Evolutionary conservation across 1,140 invertebrate species (phyloP), one percentile per base, ranked within the genome.

Genomic region (Anoplophora glabripennis): DNA sequence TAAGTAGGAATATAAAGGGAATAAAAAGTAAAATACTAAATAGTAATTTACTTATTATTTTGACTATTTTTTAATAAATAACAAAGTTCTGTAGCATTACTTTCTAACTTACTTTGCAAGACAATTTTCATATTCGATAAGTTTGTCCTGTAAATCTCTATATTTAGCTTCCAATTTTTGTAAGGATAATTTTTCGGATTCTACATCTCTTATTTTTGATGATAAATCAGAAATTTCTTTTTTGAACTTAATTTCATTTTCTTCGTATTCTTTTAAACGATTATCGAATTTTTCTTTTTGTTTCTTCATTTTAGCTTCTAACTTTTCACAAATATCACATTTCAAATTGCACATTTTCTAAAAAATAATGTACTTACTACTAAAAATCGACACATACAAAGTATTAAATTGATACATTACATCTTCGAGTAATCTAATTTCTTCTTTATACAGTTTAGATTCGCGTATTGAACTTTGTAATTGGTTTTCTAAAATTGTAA

Each of bases 291-390:
- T 51, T 34, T 55, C 44, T 42, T 61, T 59, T 34, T 61, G 65
- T 46, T 61, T 61, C 21, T 48, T 60, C 8, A 40, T 17, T 57
- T 61, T 65, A 1, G 38, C 11, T 37, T 57, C 45, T 8, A 65
- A 17, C 48, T 65, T 54, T 12, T 53, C 53, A 15, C 57, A 69
- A 9, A 51, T 42, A 51, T 63, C 34, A 34, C 49, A 59, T n/a
- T 59, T 57, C 10, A 61, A 53, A 51, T 62, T 51, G 9, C 15
- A 12, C 8, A 59, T 21, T 58, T 61, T 59, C 59, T 64, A 37
- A 42, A 59, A 56, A 8, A 48, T 46, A 44, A n/a, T 15, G 12
- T 42, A 52, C 2, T 41, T 17, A 52, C 49, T 5, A 12, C 5
- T 17, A 28, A 48, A 48, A 12, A 48, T 48, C 9, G n/a, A 48